Evolutionary conservation across 2,888 invertebrate genomes (phyloP).

Genomic region (Brachyptera putata): DNA sequence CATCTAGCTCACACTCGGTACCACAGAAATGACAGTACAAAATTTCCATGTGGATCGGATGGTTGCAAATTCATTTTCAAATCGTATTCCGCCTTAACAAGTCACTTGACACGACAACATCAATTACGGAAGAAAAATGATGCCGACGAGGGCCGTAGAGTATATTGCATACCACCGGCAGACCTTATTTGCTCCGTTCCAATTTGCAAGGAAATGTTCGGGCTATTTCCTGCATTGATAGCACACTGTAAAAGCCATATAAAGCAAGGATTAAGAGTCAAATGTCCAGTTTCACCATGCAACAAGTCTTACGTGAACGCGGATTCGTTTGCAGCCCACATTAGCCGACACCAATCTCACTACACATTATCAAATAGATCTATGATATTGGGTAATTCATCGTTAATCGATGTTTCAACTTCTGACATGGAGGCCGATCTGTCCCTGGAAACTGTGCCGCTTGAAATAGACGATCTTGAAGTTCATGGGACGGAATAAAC

Average conservation of each 20-base stretch:
- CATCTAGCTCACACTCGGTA: constrained; percentile 1
- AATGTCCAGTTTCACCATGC: background rate
- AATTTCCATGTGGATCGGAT: constrained; percentile 14
- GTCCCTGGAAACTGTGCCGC: background rate
- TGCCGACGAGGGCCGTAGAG: no score
- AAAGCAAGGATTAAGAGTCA: background rate
- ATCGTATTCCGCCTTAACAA: constrained; percentile 29
- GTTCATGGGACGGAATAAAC: background rate
- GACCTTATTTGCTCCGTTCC: background rate
- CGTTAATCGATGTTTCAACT: background rate
- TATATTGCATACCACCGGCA: background rate
- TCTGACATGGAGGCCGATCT: background rate
- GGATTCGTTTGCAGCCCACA: background rate
- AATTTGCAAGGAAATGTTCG: background rate
- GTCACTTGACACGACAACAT: constrained; percentile 31
- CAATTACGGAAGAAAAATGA: background rate
- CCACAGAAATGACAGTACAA: background rate
- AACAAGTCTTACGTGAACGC: background rate
- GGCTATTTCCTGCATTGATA: background rate
- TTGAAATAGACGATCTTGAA: background rate
- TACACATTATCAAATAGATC: no score
- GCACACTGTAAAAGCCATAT: constrained; percentile 1
- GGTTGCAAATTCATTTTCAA: constrained; percentile 17
- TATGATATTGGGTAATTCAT: no score
- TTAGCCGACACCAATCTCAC: background rate